Conservation (phyloP, 2,888 invertebrate genomes). For the Anagyrus pseudococci region DNA sequence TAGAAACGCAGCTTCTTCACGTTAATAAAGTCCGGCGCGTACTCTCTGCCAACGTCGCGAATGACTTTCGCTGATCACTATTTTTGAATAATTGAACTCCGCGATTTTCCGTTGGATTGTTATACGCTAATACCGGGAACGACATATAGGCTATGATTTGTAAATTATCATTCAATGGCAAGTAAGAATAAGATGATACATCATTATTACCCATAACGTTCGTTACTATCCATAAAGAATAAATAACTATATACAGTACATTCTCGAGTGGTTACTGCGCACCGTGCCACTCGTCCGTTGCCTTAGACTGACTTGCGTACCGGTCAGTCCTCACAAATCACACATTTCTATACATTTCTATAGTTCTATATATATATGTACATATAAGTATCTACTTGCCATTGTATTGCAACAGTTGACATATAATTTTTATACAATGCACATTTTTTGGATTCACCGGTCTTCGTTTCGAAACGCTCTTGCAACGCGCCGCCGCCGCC, state of each 20-base stretch:
- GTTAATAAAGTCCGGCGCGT: constrained; percentile 36
- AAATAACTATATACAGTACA: constrained; percentile 37
- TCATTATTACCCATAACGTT: constrained; percentile 30
- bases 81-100: constrained; percentile 2
- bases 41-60: background rate
- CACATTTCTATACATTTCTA: constrained; percentile 36
- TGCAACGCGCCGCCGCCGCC: background rate
- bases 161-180: constrained; percentile 30
- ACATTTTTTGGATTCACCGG: constrained; percentile 6
- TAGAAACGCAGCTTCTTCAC: constrained; percentile 48
- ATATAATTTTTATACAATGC: background rate
- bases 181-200: constrained; percentile 33
- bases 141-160: constrained; percentile 10
- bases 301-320: constrained; percentile 42
- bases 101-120: constrained; percentile 11
- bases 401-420: constrained; percentile 22
- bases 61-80: background rate
- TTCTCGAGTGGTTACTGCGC: constrained; percentile 38
- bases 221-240: constrained; percentile 24
- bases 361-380: constrained; percentile 39
- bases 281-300: constrained; percentile 40
- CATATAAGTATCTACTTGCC: constrained; percentile 39
- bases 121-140: constrained; percentile 6
- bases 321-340: constrained; percentile 39
- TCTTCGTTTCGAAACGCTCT: background rate